Base-by-base conservation (phyloP, 1,140 invertebrate genomes). In the Panulirus ornatus region DNA sequence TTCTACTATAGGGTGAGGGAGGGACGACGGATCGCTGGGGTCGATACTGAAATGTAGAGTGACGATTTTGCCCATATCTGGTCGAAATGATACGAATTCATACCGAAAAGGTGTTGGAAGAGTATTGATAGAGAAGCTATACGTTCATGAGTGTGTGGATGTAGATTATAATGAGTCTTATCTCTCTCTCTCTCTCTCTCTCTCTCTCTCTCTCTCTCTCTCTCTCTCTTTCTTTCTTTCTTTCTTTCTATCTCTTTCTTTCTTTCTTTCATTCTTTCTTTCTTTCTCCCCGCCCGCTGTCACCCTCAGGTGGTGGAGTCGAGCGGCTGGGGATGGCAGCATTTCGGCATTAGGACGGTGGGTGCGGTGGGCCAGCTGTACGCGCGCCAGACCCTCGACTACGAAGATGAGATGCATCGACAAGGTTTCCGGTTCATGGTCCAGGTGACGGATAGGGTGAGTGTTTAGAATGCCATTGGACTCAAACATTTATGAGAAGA, bases 281-380 rank as follows among this genome's bases (percentile, higher is more conserved):
- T 58, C 51, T 22, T 58, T 58, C 51, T 58, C 51, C 51, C 30
- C 51, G 11, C 51, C 36, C 40, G n/a, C 19, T 40, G 3, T 22
- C 19, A 22, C 36, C 75, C 66, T 19, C 84, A 91, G 90, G 85
- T 91, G 27, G 84, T 91, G 40, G 58, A 87, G 47, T 75, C 76
- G 54, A 91, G 90, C 40, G 90, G 90, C n/a, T 91, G 90, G 90
- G 90, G 90, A 2, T 91, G 90, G 90, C 83, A 91, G n/a, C 63
- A 85, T 14, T 91, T 89, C 54, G 79, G 34, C 3, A 58, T 89
- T 5, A 47, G 87, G 16, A 82, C 87, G 30, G 54, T 81, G 16
- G 58, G 87, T n/a, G 63, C 90, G 30, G 70, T 91, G 16, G 90
- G 90, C 36, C 79, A 91, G 42, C 75, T 91, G 51, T 91, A 79